Percentiles rank a stretch among this genome's conserved stretches.
Conservation (phyloP, 2,113 vertebrate species). For the Stigmatopora argus region DNA sequence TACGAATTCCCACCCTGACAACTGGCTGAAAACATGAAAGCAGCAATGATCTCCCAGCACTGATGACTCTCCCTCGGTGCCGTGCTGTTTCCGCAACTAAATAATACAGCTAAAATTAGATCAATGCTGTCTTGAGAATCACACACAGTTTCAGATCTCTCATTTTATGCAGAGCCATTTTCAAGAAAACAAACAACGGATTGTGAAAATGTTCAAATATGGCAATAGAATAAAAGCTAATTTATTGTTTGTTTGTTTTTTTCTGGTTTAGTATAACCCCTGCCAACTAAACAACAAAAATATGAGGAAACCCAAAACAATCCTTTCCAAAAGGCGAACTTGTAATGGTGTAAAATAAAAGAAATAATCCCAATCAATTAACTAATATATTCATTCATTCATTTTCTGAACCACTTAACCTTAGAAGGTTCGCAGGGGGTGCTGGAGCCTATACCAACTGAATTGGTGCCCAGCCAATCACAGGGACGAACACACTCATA, state of each 20-base stretch:
- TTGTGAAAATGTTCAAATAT: neutral
- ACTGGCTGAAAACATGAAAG: slow-evolving; percentile 1
- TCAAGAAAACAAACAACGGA: neutral
- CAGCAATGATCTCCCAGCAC: neutral
- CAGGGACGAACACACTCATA: too few relatives aligned
- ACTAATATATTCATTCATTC: too few relatives aligned
- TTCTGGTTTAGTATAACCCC: neutral
- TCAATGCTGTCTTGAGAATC: slow-evolving; percentile 19
- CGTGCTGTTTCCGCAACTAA: slow-evolving; percentile 16
- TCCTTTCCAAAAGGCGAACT: too few relatives aligned
- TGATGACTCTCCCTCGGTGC: neutral
- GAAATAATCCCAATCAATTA: too few relatives aligned
- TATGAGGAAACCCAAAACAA: too few relatives aligned
- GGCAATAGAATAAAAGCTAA: neutral
- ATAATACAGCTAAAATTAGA: slow-evolving; percentile 39
- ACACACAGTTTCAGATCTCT: slow-evolving; percentile 15
- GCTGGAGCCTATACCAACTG: too few relatives aligned
- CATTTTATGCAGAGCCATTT: neutral
- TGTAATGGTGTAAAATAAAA: too few relatives aligned
- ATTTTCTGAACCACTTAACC: too few relatives aligned
- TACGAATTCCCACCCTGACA: neutral
- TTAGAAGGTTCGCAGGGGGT: too few relatives aligned
- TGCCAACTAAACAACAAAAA: neutral
- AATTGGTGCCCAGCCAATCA: too few relatives aligned
- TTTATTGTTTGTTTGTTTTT: neutral